Base-by-base conservation (phyloP, 2,888 invertebrate species). In the Cryptophagus acutangulus region DNA sequence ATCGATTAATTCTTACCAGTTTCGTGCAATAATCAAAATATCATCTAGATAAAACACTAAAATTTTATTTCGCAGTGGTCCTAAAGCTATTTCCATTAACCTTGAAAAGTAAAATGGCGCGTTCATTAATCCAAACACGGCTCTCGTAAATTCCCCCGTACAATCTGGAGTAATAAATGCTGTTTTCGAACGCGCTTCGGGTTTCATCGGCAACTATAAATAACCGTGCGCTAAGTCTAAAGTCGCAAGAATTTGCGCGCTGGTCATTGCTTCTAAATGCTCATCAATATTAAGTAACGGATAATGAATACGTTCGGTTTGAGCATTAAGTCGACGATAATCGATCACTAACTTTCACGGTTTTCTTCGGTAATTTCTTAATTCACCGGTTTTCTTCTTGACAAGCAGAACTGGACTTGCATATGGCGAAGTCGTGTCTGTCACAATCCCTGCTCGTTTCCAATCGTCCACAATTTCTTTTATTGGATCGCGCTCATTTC, bases 381-480 rank as follows among this genome's bases (percentile, higher is more conserved):
- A 33, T 38, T 53, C 52, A 3, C 49, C 49, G 33, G 46, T 54
- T 43, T 51, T 49, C 41, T 54, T 54, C 33, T 39, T 43, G 5
- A 53, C 51, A 1, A 54, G 24, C 18, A 53, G 28, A n/a, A 54
- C 41, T 1, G 52, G 49, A 5, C 48, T 51, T 1, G 46, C 38
- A 36, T 45, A 54, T n/a, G 42, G 28, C 13, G 52, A 54, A 12
- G 46, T 40, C 1, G 48, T 51, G 30, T 54, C 48, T 8, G 45
- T 36, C 9, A 54, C 18, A 10, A 54, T 51, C 10, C 41, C 37
- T 20, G 24, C 40, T 8, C 3, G 15, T 31, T 37, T 38, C 48
- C 45, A 45, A 38, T 43, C 46, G 3, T 30, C 10, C 15, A 46
- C 37, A 8, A 48, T 46, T 9, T 46, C 33, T 25, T 33, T 24